These are phyloP conservation scores for Cryptops parisi DNA, from an alignment of 2,888 invertebrate genomes.

Conservation along the genomic window DNA sequence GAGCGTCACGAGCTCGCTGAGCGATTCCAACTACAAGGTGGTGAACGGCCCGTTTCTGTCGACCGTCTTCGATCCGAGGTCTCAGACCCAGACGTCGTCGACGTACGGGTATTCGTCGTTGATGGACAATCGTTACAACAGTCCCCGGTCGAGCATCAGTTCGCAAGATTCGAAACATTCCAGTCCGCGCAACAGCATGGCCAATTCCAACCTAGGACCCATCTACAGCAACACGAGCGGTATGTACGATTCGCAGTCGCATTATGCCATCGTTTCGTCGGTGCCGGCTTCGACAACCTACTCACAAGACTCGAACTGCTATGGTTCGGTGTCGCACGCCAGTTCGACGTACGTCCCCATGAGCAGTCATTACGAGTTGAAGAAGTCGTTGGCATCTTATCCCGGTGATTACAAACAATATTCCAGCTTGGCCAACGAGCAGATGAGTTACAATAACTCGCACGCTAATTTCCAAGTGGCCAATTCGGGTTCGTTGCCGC, in stretches of 20 bases:
- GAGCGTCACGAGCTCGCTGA: background rate
- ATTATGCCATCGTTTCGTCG: too few species aligned
- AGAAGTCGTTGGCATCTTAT: conserved; percentile 12
- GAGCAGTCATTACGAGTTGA: conserved; percentile 14
- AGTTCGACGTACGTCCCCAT: background rate
- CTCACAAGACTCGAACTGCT: background rate
- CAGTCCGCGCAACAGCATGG: conserved; percentile 34
- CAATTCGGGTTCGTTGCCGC: background rate
- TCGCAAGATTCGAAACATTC: conserved; percentile 38
- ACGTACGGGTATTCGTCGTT: too few species aligned
- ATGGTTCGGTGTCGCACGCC: background rate
- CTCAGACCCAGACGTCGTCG: background rate
- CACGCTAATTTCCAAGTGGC: background rate
- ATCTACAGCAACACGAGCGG: conserved; percentile 16
- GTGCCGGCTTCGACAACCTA: background rate
- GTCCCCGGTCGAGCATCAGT: conserved; percentile 34
- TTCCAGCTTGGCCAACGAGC: background rate
- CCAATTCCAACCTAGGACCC: conserved; percentile 23
- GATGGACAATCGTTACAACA: conserved; percentile 21
- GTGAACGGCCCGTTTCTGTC: background rate
- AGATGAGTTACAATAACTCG: background rate
- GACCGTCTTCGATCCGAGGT: background rate
- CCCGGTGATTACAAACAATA: conserved; percentile 13
- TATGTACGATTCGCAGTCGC: background rate
- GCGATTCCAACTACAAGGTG: background rate